Evolutionary conservation across 2,113 vertebrate species (phyloP), one percentile per base, ranked within the genome.

Genomic region (Eulacestoma nigropectus): DNA sequence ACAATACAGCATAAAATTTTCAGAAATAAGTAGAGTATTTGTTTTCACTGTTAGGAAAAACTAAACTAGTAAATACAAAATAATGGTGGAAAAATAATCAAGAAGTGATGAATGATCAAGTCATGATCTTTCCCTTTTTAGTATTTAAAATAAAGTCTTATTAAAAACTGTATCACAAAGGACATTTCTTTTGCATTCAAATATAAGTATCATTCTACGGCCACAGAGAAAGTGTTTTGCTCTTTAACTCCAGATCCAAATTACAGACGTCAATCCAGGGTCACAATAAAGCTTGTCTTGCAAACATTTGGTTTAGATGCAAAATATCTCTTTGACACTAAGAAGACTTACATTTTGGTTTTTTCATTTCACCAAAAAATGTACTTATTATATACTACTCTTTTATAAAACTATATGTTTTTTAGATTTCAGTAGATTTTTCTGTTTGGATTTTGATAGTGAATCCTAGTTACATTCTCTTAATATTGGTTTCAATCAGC

Each of bases 21-120:
- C 33, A 68, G 25, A 84, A 78, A 25, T 26, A 82, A 42, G 9
- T 6, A 62, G 16, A 80, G 23, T 4, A 35, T 60, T 76, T 75
- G 8, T 41, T 81, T 88, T 64, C 41, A 20, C 32, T 60, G 7
- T 64, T 81, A 69, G 39, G 29, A 73, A 72, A 74, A 92, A 27
- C 6, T 74, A 39, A 68, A 49, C 22, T 49, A 73, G 8, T 42
- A 62, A 53, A 73, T 25, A 49, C 4, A 46, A 4, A 68, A 12
- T 46, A 59, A 7, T 50, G 7, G 5, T 16, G 3, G 4, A 4
- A 8, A 5, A n/a, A n/a, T n/a, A 44, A 21, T 3, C 7, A 37
- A 64, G 11, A 42, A 21, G 8, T 17, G 19, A 83, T 65, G 18
- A 86, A 86, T 22, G 3, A 63, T 32, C 3, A 55, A 35, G 4